Evolutionary conservation across 1,140 invertebrate genomes (phyloP).

Genomic region (Caenorhabditis briggsae): DNA sequence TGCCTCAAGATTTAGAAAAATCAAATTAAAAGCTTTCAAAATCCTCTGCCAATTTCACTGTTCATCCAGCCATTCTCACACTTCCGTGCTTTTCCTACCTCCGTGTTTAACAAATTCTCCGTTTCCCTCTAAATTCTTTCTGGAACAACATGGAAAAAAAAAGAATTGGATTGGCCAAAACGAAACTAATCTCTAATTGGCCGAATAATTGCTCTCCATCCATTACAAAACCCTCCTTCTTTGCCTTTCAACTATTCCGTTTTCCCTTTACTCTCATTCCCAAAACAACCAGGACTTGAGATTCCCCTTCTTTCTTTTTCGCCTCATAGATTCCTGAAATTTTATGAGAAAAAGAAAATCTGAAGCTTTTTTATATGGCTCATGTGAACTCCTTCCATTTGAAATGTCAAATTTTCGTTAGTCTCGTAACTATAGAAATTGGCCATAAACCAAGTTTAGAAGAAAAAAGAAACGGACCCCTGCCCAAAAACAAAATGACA

Average conservation of each 20-base stretch:
- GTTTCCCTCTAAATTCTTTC: slow-evolving; percentile 5
- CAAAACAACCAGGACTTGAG: neutral
- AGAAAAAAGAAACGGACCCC: neutral
- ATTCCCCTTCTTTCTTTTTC: neutral
- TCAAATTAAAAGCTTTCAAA: too few relatives aligned
- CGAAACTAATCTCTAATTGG: slow-evolving; percentile 55
- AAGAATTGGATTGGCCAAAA: slow-evolving; percentile 53
- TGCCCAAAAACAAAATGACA: slow-evolving; percentile 37
- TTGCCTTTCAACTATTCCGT: neutral
- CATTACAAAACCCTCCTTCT: neutral
- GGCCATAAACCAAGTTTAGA: slow-evolving; percentile 26
- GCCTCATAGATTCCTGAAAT: slow-evolving; percentile 10
- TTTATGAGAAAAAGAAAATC: neutral
- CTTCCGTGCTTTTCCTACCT: neutral
- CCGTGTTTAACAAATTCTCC: neutral
- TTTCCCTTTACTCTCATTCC: neutral
- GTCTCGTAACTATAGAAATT: slow-evolving; percentile 51
- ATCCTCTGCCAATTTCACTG: neutral
- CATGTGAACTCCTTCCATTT: neutral
- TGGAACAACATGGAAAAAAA: slow-evolving; percentile 22
- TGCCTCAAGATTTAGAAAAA: too few relatives aligned
- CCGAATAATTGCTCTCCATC: slow-evolving; percentile 45
- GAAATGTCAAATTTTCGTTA: slow-evolving; percentile 14
- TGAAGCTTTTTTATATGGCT: slow-evolving; percentile 23
- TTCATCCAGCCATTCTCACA: neutral